Percentiles rank a stretch among this genome's conserved stretches.
These are phyloP conservation scores for Ceyx margarethae DNA, from an alignment of 2,113 vertebrate genomes.

Conservation along the genomic window DNA sequence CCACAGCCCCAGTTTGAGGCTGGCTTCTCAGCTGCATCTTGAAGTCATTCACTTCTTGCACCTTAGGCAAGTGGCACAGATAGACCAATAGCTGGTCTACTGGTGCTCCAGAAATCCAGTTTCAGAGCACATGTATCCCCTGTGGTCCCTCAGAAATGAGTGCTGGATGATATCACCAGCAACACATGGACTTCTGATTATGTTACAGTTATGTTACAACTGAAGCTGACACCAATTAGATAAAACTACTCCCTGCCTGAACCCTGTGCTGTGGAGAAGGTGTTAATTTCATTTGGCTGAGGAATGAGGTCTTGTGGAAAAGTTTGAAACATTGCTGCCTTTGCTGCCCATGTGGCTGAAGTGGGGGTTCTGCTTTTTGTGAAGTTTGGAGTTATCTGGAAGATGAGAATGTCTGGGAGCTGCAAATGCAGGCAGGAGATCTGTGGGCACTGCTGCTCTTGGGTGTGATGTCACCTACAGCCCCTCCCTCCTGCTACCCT, in stretches of 20 bases:
- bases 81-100: not conserved
- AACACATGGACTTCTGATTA: not conserved
- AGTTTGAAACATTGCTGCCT: not conserved
- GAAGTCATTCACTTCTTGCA: not conserved
- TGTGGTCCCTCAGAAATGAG: not conserved
- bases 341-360: not conserved
- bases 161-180: not conserved
- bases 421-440: not conserved
- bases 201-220: not conserved
- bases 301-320: not conserved
- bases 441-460: not conserved
- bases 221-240: not conserved
- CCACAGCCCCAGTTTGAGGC: not conserved
- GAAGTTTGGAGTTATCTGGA: not conserved
- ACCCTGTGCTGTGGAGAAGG: not conserved
- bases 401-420: not conserved
- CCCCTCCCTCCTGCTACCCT: not conserved
- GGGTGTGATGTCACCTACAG: not conserved
- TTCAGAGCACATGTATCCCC: not conserved
- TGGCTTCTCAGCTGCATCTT: not conserved
- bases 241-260: not conserved
- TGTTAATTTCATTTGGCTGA: not conserved
- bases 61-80: not conserved
- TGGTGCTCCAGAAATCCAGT: constrained; percentile 1
- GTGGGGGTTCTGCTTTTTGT: not conserved